Evolutionary conservation across 2,888 invertebrate species (phyloP).

Genomic region (Drosophila tripunctata): DNA sequence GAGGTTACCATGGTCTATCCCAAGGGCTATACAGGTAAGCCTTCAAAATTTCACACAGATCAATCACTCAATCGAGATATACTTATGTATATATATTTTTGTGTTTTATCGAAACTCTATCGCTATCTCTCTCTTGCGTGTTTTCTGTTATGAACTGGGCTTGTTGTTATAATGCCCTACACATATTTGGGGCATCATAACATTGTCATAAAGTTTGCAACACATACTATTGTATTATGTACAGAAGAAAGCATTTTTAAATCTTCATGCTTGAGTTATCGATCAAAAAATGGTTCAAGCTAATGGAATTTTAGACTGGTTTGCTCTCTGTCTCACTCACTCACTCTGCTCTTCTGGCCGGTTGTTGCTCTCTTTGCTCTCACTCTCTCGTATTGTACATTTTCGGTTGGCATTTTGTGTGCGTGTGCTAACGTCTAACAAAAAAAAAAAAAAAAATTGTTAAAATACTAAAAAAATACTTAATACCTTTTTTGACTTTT

Average conservation of each 20-base stretch:
- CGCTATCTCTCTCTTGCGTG: conserved; percentile 48
- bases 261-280: conserved; percentile 2
- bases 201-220: conserved; percentile 53
- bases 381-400: conserved; percentile 66
- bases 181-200: conserved; percentile 25
- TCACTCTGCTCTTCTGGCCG: conserved; percentile 20
- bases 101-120: too few species aligned
- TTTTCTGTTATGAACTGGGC: conserved; percentile 79
- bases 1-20: conserved; percentile 89
- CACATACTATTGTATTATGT: too few species aligned
- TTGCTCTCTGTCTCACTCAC: conserved; percentile 29
- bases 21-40: conserved; percentile 91
- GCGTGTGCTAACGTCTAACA: conserved; percentile 84
- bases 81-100: too few species aligned
- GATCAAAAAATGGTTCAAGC: neutral
- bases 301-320: conserved; percentile 3
- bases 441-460: conserved; percentile 37
- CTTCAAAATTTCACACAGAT: neutral
- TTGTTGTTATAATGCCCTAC: conserved; percentile 43
- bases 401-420: conserved; percentile 81
- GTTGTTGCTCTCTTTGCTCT: conserved; percentile 53
- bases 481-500: conserved; percentile 37
- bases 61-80: neutral
- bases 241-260: conserved; percentile 28
- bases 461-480: conserved; percentile 33